A percentile compares a stretch with the other conserved stretches of the same genome.
These are phyloP conservation scores for Brenthis hecate DNA, from an alignment of 2,888 invertebrate genomes.

Conservation along the genomic window DNA sequence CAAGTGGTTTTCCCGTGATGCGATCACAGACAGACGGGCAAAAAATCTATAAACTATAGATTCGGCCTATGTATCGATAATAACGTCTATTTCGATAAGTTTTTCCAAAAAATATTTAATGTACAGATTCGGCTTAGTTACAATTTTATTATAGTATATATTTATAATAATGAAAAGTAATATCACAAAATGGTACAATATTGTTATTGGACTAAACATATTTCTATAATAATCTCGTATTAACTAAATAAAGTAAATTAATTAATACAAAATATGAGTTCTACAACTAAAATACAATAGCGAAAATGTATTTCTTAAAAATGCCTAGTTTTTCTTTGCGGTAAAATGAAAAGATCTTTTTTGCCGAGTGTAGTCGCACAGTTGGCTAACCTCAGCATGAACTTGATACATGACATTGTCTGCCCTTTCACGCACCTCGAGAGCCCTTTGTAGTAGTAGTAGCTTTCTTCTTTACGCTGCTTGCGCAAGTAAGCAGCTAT, in stretches of 20 bases:
- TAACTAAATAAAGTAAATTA: neutral
- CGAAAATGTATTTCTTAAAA: conserved; percentile 8
- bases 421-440: conserved; percentile 73
- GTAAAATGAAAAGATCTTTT: conserved; percentile 34
- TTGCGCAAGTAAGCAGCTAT: conserved; percentile 27
- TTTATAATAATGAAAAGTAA: too few relatives aligned
- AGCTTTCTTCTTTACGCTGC: conserved; percentile 45
- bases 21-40: too few relatives aligned
- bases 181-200: too few relatives aligned
- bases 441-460: conserved; percentile 45
- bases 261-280: conserved; percentile 2
- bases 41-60: too few relatives aligned
- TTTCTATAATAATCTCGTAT: neutral
- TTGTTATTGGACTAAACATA: too few relatives aligned
- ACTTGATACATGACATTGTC: conserved; percentile 83
- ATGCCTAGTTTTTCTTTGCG: conserved; percentile 10
- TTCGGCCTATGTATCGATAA: too few relatives aligned
- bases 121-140: too few relatives aligned
- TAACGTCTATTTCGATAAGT: too few relatives aligned
- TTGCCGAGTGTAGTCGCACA: conserved; percentile 58
- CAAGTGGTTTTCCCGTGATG: too few relatives aligned
- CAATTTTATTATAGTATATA: too few relatives aligned
- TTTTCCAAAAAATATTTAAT: too few relatives aligned
- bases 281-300: conserved; percentile 2
- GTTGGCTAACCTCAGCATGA: conserved; percentile 67